A percentile compares a stretch with the other conserved stretches of the same genome.
Conservation (phyloP, 1,140 invertebrate species). For the Ericerus pela region DNA sequence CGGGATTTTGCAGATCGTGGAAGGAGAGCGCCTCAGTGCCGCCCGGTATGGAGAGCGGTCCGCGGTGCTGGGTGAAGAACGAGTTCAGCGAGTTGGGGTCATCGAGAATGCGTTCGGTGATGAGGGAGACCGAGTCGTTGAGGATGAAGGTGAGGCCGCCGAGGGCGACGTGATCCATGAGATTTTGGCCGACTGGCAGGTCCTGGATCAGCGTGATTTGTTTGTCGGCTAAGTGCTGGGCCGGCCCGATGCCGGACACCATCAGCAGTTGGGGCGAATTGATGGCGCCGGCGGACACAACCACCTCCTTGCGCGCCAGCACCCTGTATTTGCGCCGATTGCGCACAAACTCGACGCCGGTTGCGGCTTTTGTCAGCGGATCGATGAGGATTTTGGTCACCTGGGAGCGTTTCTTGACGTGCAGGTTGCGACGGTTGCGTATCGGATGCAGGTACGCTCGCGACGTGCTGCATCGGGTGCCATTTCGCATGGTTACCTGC, state of each 20-base stretch:
- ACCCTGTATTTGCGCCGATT: conserved; percentile 39
- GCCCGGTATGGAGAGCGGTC: conserved; percentile 59
- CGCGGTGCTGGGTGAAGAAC: conserved; percentile 39
- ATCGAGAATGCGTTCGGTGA: conserved; percentile 17
- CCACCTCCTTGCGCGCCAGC: conserved; percentile 51
- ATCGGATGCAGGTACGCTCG: conserved; percentile 54
- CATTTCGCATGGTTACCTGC: conserved; percentile 50
- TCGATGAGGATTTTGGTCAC: conserved; percentile 60
- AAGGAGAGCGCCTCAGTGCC: conserved; percentile 66
- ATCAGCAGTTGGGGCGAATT: conserved; percentile 63
- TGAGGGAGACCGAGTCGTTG: conserved; percentile 32
- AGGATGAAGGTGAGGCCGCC: conserved; percentile 51
- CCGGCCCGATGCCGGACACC: conserved; percentile 64
- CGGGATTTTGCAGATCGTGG: conserved; percentile 48
- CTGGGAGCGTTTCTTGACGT: conserved; percentile 44
- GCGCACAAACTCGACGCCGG: conserved; percentile 45
- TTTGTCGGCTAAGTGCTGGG: conserved; percentile 41
- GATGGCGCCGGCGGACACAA: conserved; percentile 57
- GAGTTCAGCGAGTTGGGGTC: conserved; percentile 29
- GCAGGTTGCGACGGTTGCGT: conserved; percentile 43
- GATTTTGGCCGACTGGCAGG: conserved; percentile 58
- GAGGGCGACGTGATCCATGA: conserved; percentile 61
- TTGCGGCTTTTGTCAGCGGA: conserved; percentile 40
- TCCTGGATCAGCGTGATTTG: conserved; percentile 49
- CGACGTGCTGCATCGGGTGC: conserved; percentile 55